Evolutionary conservation across 2,888 invertebrate genomes (phyloP), one percentile per base, ranked within the genome.

Genomic region (Lissonota sp.): DNA sequence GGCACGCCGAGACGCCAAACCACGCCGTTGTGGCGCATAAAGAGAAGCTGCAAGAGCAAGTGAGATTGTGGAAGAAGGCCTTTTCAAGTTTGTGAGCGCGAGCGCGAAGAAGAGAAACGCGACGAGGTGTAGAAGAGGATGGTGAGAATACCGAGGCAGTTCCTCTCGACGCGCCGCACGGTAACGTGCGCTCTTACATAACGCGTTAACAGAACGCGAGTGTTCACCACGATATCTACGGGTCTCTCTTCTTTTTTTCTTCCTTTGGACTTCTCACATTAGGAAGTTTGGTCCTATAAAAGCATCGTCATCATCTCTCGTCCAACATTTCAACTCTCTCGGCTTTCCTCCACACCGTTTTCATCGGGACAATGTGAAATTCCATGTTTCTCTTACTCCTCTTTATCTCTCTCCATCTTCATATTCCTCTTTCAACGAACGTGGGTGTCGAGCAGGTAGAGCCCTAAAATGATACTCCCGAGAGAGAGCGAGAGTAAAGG

Each of bases 121-220:
- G 57, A 69, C 80, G 85, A 86, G 67, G 26, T 26, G 26, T 26
- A 26, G 85, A 79, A 26, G 84, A 82, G 87, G 70, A 77, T 69
- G 72, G 85, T 88, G 88, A 87, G 89, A 88, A 88, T 88, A 85
- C 86, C 86, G 87, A 26, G 87, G 87, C 90, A 90, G 91, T 91
- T 84, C 87, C 84, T 86, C 86, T 88, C 86, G 88, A 88, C 88
- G 86, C 89, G 90, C 84, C 88, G 88, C 85, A 83, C 88, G 77
- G 87, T 84, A 86, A 73, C 88, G 87, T 88, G 87, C 90, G 90
- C 90, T 90, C 90, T 89, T 89, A 90, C 88, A 90, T 90, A 88
- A 86, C 84, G 66, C 66, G 69, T 1, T 26, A 26, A 26, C 26
- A 26, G 26, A 26, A 26, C 26, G 26, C 26, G 26, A 26, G 26